These are phyloP conservation scores for Andrena bicolor DNA, from an alignment of 2,888 invertebrate genomes.

Conservation along the genomic window DNA sequence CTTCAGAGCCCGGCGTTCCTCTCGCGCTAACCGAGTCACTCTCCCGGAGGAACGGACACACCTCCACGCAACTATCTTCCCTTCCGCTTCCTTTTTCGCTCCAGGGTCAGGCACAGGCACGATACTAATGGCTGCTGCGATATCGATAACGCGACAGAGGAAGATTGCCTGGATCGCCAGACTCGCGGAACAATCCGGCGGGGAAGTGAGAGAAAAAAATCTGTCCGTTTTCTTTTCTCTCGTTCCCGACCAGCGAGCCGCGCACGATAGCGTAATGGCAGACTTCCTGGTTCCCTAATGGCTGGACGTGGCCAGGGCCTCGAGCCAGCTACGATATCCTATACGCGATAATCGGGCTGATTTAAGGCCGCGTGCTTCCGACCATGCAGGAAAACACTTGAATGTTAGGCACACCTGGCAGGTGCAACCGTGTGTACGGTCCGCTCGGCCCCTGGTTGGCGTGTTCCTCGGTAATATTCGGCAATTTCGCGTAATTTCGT, in stretches of 20 bases:
- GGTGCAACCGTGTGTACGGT: constrained; percentile 55
- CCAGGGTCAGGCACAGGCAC: neutral
- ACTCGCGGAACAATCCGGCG: constrained; percentile 5
- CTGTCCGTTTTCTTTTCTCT: constrained; percentile 25
- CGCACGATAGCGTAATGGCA: constrained; percentile 79
- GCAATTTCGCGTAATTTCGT: constrained; percentile 79
- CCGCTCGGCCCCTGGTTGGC: constrained; percentile 67
- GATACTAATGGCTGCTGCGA: constrained; percentile 22
- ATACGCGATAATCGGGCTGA: constrained; percentile 82
- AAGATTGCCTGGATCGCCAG: constrained; percentile 5
- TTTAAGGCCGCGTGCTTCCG: constrained; percentile 80
- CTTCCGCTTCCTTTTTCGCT: neutral
- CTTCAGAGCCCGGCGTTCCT: constrained; percentile 2
- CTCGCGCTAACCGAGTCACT: neutral
- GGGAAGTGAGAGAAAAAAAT: constrained; percentile 17
- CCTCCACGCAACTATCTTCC: neutral
- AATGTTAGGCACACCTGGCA: constrained; percentile 78
- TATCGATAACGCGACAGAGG: constrained; percentile 29
- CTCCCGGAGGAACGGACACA: neutral
- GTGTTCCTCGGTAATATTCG: constrained; percentile 80
- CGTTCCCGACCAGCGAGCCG: constrained; percentile 43
- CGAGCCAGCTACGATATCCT: constrained; percentile 75
- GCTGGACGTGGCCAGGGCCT: constrained; percentile 66
- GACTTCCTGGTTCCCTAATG: constrained; percentile 78
- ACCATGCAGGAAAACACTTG: constrained; percentile 80